Conservation (phyloP, 1,140 invertebrate species). For the Aleiodes sp. region DNA sequence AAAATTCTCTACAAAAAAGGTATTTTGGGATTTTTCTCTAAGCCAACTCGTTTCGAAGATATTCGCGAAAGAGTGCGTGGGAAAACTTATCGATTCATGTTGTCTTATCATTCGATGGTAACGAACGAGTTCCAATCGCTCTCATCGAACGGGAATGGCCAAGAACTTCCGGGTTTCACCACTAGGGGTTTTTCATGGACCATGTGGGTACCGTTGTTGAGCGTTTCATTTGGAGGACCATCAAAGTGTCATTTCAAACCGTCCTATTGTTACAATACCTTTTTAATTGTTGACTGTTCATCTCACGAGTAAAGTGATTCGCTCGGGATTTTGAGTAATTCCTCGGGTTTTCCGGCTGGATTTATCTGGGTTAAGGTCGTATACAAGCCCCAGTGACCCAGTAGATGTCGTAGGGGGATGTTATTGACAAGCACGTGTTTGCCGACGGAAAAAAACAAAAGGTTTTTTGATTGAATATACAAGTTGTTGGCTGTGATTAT, state of each 20-base stretch:
- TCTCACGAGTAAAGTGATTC: background rate
- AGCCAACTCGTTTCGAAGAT: too few species aligned
- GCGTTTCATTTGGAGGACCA: background rate
- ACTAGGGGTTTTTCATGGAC: background rate
- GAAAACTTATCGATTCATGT: too few species aligned
- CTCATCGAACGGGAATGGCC: too few species aligned
- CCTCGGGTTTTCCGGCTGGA: background rate
- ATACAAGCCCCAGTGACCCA: background rate
- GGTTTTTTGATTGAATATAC: background rate
- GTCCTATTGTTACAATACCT: background rate
- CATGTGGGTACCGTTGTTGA: background rate
- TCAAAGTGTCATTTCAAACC: background rate
- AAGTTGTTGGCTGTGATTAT: background rate
- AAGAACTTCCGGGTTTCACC: background rate
- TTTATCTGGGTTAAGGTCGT: background rate
- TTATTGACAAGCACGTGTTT: background rate
- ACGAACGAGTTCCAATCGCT: too few species aligned
- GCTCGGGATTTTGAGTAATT: background rate
- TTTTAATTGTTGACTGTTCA: background rate
- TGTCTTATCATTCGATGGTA: too few species aligned
- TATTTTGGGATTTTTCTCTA: too few species aligned
- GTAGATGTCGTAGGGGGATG: background rate
- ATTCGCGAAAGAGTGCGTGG: too few species aligned
- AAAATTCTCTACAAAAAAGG: too few species aligned
- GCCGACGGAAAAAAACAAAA: background rate